phyloP scores from a whole-genome alignment of 2,888 invertebrate genomes.

The Napeogenes sylphis region DNA sequence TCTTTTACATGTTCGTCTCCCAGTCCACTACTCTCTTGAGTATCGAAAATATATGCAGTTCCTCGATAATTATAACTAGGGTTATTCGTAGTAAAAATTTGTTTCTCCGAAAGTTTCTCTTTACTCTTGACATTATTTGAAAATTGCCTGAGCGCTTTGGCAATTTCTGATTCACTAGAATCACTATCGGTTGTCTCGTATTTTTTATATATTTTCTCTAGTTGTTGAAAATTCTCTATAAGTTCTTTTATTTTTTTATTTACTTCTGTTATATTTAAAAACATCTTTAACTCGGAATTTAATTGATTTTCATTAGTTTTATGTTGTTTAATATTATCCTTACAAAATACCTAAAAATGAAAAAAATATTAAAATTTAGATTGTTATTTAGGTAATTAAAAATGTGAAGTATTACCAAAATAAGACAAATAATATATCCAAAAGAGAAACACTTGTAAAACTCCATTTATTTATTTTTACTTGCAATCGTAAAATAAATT shows the following conservation, averaged over 20 bases:
- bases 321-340: conserved; percentile 11
- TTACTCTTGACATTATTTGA: conserved; percentile 1
- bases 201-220: conserved; percentile 43
- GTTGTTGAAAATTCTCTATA: conserved; percentile 50
- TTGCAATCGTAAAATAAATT: conserved; percentile 26
- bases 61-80: conserved; percentile 10
- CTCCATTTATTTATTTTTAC: conserved; percentile 12
- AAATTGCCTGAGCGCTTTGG: conserved; percentile 13
- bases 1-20: not conserved
- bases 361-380: not conserved
- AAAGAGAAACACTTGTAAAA: not conserved
- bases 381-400: too few species aligned
- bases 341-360: conserved; percentile 27
- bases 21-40: not conserved
- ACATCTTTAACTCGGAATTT: conserved; percentile 41
- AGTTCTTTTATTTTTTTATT: conserved; percentile 52
- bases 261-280: conserved; percentile 56
- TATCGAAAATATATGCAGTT: conserved; percentile 21
- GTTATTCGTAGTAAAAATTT: conserved; percentile 5
- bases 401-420: not conserved
- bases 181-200: conserved; percentile 22
- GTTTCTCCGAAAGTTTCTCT: conserved; percentile 9
- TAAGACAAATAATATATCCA: not conserved
- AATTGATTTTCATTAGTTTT: conserved; percentile 32
- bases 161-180: conserved; percentile 14